Evolutionary conservation across 2,888 invertebrate genomes (phyloP), one percentile per base, ranked within the genome.

Genomic region (Agrotis clavis): DNA sequence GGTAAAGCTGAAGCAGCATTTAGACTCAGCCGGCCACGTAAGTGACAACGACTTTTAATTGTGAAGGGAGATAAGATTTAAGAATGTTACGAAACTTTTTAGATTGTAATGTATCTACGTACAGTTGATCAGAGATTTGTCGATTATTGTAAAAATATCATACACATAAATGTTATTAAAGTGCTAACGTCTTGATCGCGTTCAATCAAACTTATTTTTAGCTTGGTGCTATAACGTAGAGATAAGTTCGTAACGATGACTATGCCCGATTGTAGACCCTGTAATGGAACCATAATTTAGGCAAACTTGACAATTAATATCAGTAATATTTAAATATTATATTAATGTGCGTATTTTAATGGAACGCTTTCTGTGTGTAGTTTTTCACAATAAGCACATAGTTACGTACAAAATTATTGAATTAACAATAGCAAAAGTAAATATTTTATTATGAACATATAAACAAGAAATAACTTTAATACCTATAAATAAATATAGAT

Each of bases 171-270:
- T 47, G 53, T 71, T 67, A 81, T 72, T 63, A 56, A 62, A 70
- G 71, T 74, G 77, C 65, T 67, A 54, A 73, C 66, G 68, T 78
- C 60, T 77, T 60, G 71, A 67, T 68, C 70, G 73, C 86, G 69
- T 71, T 76, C 74, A 77, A 56, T 67, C 25, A 81, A 70, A 70
- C 69, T 83, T 82, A 71, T 82, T 82, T 85, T 85, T 86, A 84
- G 89, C 85, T 85, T 85, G 89, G 89, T 89, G 89, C 89, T 89
- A 88, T 87, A 75, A 79, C 59, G 67, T 86, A 84, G 65, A 67
- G 16, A 53, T 74, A 76, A 84, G 81, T 80, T 59, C 72, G 67
- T 77, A 79, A 81, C 68, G 63, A 67, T 71, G 76, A 71, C 72
- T 71, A 70, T 71, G 67, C 80, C 85, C 83, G 80, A 82, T 21